Evolutionary conservation across 1,140 invertebrate genomes (phyloP), one percentile per base, ranked within the genome.

Genomic region (Bombus waltoni): DNA sequence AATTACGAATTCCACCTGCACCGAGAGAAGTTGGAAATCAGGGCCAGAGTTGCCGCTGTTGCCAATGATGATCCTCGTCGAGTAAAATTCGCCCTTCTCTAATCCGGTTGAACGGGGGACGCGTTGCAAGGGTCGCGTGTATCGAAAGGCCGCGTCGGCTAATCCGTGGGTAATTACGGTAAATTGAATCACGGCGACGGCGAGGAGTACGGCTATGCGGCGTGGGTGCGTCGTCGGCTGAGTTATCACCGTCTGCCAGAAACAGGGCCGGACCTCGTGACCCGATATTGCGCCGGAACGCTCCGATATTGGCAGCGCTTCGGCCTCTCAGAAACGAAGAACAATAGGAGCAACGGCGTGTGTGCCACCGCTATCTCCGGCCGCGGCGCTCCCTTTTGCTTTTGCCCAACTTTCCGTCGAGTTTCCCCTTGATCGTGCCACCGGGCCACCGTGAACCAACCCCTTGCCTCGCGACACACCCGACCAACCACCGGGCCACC

Each of bases 161-260:
- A 86, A 90, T 89, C 73, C 81, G 57, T 68, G 18, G 87, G 72
- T 90, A 93, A 90, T 91, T 87, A 90, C 89, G 91, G 90, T 90
- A 93, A 93, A 93, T 93, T 90, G 81, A 71, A 90, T 90, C 81
- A 2, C 13, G 1, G 13, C 35, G 1, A 71, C 28, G 28, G 57
- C 28, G 40, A 32, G 42, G 35, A 32, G 28, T 6, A 70, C 22
- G 42, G 28, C 2, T n/a, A 13, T 62, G 10, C 47, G 62, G 62
- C 89, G 87, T 82, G 77, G 83, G 85, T 86, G 91, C 89, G 89
- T 89, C 89, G 89, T 89, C 89, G 88, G 89, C 84, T 92, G 91
- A 94, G 91, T 93, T 94, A 94, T 94, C 91, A 89, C 86, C 80
- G 87, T 42, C 87, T 93, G 93, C 87, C 92, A 88, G 89, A 71